These are phyloP conservation scores for Carlito syrichta DNA, from an alignment of 2,113 vertebrate genomes.

Conservation along the genomic window DNA sequence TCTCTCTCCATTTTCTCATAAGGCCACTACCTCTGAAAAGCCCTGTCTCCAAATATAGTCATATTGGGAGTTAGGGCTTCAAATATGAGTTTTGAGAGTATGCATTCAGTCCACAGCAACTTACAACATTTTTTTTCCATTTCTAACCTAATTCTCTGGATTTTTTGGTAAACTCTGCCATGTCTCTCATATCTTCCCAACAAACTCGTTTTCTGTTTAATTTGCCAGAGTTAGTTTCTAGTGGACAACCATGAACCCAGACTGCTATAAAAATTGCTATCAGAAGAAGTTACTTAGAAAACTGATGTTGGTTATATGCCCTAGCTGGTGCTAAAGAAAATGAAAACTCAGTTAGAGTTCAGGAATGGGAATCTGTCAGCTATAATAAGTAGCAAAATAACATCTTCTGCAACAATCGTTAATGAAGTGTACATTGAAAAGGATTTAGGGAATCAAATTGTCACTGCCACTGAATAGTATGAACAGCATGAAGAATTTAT, in stretches of 20 bases:
- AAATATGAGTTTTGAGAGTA: neutral
- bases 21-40: neutral
- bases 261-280: neutral
- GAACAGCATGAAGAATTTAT: neutral
- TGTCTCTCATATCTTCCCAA: neutral
- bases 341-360: neutral
- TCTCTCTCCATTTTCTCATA: neutral
- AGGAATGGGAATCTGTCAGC: neutral
- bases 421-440: neutral
- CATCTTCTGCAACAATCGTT: neutral
- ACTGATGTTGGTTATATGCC: neutral
- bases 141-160: neutral
- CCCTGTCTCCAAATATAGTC: neutral
- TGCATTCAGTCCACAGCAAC: neutral
- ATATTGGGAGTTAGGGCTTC: neutral
- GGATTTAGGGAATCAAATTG: constrained; percentile 27
- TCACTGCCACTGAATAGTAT: neutral
- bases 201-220: neutral
- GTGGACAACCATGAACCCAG: neutral
- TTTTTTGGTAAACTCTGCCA: neutral
- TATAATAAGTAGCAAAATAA: neutral
- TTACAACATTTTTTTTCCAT: neutral
- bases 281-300: neutral
- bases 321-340: neutral
- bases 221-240: neutral